Conservation (phyloP, 2,113 vertebrate genomes). For the Toxotes chatareus region DNA sequence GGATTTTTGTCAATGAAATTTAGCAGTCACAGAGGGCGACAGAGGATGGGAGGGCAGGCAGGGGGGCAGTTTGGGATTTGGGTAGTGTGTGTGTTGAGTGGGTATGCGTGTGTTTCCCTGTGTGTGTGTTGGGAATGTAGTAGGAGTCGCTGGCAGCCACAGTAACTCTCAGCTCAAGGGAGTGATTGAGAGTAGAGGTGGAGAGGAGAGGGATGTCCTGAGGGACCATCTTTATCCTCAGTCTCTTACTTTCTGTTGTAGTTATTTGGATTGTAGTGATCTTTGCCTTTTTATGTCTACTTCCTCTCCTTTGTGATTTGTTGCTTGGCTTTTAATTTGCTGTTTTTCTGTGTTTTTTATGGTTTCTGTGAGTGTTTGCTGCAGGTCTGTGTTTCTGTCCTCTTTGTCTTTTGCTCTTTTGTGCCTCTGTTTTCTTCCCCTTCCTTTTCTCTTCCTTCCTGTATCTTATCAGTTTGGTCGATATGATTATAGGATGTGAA, state of each 20-base stretch:
- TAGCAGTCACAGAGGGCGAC: slow-evolving; percentile 45
- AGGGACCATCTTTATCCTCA: slow-evolving; percentile 63
- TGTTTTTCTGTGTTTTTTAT: neutral
- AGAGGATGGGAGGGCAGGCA: slow-evolving; percentile 13
- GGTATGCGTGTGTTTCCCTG: neutral
- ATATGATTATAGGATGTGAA: slow-evolving; percentile 9
- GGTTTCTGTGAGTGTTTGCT: neutral
- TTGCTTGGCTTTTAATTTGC: slow-evolving; percentile 2
- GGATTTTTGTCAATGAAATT: slow-evolving; percentile 63
- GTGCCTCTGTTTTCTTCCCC: neutral
- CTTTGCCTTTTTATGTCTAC: slow-evolving; percentile 3
- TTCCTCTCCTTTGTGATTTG: slow-evolving; percentile 17
- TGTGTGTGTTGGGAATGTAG: slow-evolving; percentile 27
- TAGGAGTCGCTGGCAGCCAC: slow-evolving; percentile 63
- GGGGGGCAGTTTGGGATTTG: slow-evolving; percentile 45
- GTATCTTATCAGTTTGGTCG: neutral
- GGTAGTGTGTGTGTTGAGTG: slow-evolving; percentile 8
- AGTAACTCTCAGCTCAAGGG: slow-evolving; percentile 64
- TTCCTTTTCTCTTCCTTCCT: slow-evolving; percentile 1
- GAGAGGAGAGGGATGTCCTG: slow-evolving; percentile 73
- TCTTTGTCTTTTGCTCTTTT: neutral
- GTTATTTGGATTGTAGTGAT: slow-evolving; percentile 35
- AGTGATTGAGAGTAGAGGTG: slow-evolving; percentile 69
- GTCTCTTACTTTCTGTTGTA: slow-evolving; percentile 24
- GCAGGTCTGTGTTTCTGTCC: slow-evolving; percentile 12